Base-by-base conservation (phyloP, 2,797 vertebrate species). In the Furcifer pardalis region DNA sequence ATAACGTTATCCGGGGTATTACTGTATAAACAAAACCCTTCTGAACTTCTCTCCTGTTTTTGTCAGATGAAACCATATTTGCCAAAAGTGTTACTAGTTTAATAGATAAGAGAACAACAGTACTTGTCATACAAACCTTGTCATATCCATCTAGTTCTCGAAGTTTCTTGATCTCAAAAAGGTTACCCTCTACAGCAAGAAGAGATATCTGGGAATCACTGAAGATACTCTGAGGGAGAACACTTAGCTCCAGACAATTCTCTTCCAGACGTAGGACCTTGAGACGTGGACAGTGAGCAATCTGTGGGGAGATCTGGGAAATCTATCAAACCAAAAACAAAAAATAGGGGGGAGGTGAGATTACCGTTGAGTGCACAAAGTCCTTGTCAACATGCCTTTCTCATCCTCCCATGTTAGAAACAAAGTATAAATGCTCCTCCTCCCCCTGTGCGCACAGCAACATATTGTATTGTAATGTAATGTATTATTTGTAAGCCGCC, bases 211-310 rank as follows among this genome's bases (percentile, higher is more conserved):
- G 97, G 25, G 98, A 99, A 86, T 97, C 95, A 0, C 93, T 95
- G 89, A 99, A 97, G 92, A 99, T 97, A 88, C 97, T 97, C 37
- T 94, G 84, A 19, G 98, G 98, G 90, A 99, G 96, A 95, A 98
- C 97, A 81, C 96, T 92, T 86, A 99, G 96, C 79, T 99, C 98
- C 93, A 99, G 94, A 84, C 98, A 99, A 94, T 99, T 99, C 93
- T 99, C 98, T 94, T 99, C 98, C 89, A 99, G 95, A n/a, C 98
- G 97, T 37, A 99, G 95, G 68, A 99, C 98, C 95, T 99, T 99
- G 88, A 99, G 97, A 37, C 98, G 97, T 27, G 97, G 97, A 91
- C 97, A 98, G 44, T 62, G 93, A n/a, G 98, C 97, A 76, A 99
- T 97, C 79, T 97, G 97, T 6, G 95, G 86, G 0, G 97, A 96